Evolutionary conservation across 2,113 vertebrate species (phyloP).

Genomic region (Haplochromis vanheusdeni): DNA sequence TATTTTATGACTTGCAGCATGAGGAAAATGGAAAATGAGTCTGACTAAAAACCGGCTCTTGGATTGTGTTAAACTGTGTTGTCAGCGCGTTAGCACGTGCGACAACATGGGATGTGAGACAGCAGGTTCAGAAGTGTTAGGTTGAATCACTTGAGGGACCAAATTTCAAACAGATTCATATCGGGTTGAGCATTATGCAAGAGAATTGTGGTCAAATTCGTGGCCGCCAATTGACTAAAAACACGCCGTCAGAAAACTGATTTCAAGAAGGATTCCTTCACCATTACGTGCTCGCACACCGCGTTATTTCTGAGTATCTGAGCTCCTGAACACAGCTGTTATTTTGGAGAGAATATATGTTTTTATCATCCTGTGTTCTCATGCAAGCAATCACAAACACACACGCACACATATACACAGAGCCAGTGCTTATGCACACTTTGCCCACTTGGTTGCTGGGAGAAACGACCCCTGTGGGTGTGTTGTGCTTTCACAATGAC

Average conservation of each 20-base stretch:
- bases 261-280: slow-evolving; percentile 12
- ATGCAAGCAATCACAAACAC: neutral
- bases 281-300: neutral
- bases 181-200: neutral
- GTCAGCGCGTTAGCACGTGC: neutral
- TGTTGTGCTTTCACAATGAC: slow-evolving; percentile 52
- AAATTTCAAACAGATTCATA: slow-evolving; percentile 42
- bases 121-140: neutral
- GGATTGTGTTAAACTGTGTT: neutral
- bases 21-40: neutral
- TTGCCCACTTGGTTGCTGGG: slow-evolving; percentile 48
- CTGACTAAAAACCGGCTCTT: slow-evolving; percentile 18
- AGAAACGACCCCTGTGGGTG: slow-evolving; percentile 61
- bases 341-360: neutral
- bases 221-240: neutral
- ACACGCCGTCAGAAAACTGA: neutral
- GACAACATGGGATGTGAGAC: slow-evolving; percentile 16
- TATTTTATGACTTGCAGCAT: neutral
- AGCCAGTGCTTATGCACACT: slow-evolving; percentile 3
- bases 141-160: slow-evolving; percentile 3
- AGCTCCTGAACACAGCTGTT: neutral
- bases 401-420: neutral
- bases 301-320: neutral
- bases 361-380: slow-evolving; percentile 8
- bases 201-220: slow-evolving; percentile 21